phyloP scores from a whole-genome alignment of 2,888 invertebrate genomes.

The Macrostomum cliftonense region DNA sequence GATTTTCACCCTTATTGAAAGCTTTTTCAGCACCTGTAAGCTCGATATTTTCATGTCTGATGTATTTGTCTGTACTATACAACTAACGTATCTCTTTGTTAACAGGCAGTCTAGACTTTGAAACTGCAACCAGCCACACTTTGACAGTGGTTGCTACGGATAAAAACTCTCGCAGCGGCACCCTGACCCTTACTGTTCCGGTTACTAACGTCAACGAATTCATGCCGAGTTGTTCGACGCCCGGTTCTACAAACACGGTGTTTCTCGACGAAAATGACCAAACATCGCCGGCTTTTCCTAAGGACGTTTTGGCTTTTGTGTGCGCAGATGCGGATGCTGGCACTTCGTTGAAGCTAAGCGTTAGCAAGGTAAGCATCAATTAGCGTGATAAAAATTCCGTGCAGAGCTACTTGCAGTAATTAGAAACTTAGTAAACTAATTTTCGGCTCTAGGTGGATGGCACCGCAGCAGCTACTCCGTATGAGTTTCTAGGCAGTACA shows the following conservation, averaged over 20 bases:
- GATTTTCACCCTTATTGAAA: too few relatives aligned
- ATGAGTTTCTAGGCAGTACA: background rate
- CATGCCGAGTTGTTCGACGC: background rate
- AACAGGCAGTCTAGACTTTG: background rate
- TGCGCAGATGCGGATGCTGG: background rate
- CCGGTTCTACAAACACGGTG: background rate
- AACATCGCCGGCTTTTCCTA: too few relatives aligned
- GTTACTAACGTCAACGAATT: slow-evolving; percentile 1
- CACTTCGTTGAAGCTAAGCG: background rate
- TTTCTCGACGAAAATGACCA: background rate
- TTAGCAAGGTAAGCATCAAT: too few relatives aligned
- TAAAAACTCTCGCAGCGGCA: background rate
- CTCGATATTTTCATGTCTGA: too few relatives aligned
- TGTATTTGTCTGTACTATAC: too few relatives aligned
- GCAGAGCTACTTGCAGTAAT: too few relatives aligned
- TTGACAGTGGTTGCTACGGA: background rate
- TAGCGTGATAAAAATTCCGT: too few relatives aligned
- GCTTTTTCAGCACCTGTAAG: too few relatives aligned
- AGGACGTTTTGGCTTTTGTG: background rate
- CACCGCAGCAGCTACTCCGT: background rate
- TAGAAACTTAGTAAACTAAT: too few relatives aligned
- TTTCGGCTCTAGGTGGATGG: background rate
- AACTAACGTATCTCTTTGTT: too few relatives aligned
- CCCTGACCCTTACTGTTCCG: background rate
- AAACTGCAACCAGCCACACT: background rate